Evolutionary conservation across 2,113 vertebrate species (phyloP).

Genomic region (Cephalopterus ornatus): DNA sequence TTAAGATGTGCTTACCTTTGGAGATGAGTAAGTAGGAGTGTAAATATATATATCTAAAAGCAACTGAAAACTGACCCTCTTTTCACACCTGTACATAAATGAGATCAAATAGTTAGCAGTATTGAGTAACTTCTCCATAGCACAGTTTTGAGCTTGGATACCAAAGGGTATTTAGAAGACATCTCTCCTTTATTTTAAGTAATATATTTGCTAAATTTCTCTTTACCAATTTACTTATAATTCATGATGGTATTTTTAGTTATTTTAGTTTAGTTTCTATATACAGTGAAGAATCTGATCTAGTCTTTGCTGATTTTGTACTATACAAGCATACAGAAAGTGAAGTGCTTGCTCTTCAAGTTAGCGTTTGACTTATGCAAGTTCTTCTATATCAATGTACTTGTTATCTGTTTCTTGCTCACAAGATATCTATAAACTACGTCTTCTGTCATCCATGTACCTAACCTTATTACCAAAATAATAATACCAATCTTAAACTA

Average conservation of each 20-base stretch:
- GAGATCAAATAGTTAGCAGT: not conserved
- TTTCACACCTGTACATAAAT: not conserved
- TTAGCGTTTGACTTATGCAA: not conserved
- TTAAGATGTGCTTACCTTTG: not conserved
- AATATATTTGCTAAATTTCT: not conserved
- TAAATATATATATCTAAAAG: not conserved
- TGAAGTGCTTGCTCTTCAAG: not conserved
- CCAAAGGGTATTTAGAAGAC: constrained; percentile 32
- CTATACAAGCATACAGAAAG: not conserved
- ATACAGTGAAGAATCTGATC: not conserved
- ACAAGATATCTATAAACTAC: not conserved
- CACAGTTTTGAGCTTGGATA: not conserved
- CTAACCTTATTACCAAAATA: not conserved
- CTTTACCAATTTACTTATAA: not conserved
- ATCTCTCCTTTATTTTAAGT: not conserved
- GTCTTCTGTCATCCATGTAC: not conserved
- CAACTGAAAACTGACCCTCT: not conserved
- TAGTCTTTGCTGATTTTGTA: not conserved
- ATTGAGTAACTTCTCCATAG: not conserved
- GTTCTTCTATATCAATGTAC: not conserved
- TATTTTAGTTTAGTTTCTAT: not conserved
- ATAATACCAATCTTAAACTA: not conserved
- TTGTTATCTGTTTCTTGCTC: not conserved
- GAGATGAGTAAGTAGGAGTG: not conserved
- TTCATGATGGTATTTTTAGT: not conserved